phyloP scores from a whole-genome alignment of 2,888 invertebrate species.

The Ochlodes sylvanus region DNA sequence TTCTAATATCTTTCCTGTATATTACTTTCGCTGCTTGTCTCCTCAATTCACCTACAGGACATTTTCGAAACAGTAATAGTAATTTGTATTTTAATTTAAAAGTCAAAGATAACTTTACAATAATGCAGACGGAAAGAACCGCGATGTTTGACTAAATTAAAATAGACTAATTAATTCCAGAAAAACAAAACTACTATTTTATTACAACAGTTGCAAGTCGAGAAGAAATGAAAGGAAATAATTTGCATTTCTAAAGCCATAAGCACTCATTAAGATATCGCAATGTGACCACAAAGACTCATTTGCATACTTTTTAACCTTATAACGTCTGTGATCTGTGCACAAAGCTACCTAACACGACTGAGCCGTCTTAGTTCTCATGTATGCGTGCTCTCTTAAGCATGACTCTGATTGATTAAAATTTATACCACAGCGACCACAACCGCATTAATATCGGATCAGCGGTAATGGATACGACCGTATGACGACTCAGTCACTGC shows the following conservation, averaged over 20 bases:
- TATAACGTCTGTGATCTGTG: slow-evolving; percentile 1
- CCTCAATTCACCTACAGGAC: no score
- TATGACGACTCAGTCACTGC: slow-evolving; percentile 8
- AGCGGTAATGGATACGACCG: slow-evolving; percentile 12
- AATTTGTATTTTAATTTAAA: no score
- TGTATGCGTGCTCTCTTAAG: slow-evolving; percentile 17
- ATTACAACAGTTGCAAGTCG: no score
- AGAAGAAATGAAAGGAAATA: no score
- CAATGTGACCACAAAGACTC: neutral
- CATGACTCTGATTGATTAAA: slow-evolving; percentile 37
- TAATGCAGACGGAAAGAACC: no score
- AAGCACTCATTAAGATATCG: neutral
- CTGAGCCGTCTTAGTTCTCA: slow-evolving; percentile 17
- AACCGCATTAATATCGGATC: slow-evolving; percentile 35
- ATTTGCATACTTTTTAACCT: slow-evolving; percentile 8
- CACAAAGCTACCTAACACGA: slow-evolving; percentile 17
- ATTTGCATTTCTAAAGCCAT: no score
- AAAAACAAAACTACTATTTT: no score
- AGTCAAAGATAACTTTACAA: no score
- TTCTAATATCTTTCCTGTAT: no score
- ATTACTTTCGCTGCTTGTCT: no score
- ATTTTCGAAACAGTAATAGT: no score
- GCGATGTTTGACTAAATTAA: no score
- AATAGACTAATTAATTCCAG: neutral
- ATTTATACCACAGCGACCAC: slow-evolving; percentile 23